These are phyloP conservation scores for Helarctos malayanus DNA, from an alignment of 2,797 vertebrate genomes.

Conservation along the genomic window DNA sequence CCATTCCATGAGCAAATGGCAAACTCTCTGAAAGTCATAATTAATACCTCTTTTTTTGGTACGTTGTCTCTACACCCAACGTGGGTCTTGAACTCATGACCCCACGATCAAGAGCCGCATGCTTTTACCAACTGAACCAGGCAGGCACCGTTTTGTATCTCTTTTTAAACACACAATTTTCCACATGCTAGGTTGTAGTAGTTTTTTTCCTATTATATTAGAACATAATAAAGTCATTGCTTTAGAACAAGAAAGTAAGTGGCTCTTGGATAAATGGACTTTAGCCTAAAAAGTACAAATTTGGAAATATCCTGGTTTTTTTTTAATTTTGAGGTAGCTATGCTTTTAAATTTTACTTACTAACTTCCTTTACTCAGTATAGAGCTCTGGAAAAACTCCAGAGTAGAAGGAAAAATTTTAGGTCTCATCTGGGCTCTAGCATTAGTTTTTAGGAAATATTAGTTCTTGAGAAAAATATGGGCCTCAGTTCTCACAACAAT, in stretches of 20 bases:
- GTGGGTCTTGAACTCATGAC: not conserved
- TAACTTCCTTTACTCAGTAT: not conserved
- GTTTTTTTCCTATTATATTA: not conserved
- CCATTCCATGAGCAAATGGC: not conserved
- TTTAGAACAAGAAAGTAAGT: slow-evolving; percentile 30
- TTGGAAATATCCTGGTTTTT: not conserved
- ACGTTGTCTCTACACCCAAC: not conserved
- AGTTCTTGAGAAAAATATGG: slow-evolving; percentile 2
- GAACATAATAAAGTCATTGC: slow-evolving; percentile 25
- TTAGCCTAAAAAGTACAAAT: not conserved
- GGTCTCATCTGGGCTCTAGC: not conserved
- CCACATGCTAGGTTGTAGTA: not conserved
- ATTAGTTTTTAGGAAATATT: not conserved
- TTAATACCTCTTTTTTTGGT: not conserved
- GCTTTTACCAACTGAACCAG: not conserved
- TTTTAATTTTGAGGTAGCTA: slow-evolving; percentile 8
- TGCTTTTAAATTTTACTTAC: slow-evolving; percentile 25
- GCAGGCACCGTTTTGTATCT: not conserved
- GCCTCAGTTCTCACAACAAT: not conserved
- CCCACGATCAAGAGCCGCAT: not conserved
- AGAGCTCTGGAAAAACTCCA: not conserved
- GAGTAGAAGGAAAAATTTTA: not conserved
- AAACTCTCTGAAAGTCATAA: not conserved
- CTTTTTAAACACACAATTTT: slow-evolving; percentile 26
- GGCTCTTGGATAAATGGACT: not conserved